Conservation (phyloP, 2,113 vertebrate species). For the Toxotes jaculatrix region DNA sequence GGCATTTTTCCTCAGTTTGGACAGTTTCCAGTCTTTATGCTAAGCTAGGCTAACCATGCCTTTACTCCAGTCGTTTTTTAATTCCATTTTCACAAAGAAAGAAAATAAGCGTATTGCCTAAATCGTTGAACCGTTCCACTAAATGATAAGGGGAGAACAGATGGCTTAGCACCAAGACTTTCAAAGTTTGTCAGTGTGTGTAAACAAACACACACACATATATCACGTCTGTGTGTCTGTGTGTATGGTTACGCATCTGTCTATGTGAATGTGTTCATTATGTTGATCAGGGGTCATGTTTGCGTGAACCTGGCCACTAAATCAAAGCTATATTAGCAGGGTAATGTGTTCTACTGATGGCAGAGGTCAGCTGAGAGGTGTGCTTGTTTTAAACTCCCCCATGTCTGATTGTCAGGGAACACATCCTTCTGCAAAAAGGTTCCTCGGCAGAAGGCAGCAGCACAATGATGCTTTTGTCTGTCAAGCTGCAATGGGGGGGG, state of each 20-base stretch:
- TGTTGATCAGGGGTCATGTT: constrained; percentile 81
- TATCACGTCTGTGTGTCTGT: constrained; percentile 18
- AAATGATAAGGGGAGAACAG: constrained; percentile 28
- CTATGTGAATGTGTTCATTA: constrained; percentile 74
- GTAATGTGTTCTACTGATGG: constrained; percentile 72
- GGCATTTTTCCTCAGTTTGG: neutral
- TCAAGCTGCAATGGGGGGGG: constrained; percentile 34
- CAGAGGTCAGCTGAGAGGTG: constrained; percentile 80
- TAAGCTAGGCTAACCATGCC: constrained; percentile 17
- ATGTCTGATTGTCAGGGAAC: constrained; percentile 69
- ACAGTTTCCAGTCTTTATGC: neutral
- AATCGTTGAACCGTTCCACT: neutral
- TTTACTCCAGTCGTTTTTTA: neutral
- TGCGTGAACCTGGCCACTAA: constrained; percentile 80
- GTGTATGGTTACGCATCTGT: constrained; percentile 41
- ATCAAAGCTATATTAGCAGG: constrained; percentile 80
- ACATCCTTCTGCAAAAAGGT: constrained; percentile 74
- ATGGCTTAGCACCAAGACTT: constrained; percentile 2
- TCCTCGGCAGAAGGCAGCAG: constrained; percentile 68
- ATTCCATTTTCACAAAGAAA: neutral
- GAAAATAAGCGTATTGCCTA: neutral
- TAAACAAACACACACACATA: constrained; percentile 43
- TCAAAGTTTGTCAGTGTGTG: constrained; percentile 34
- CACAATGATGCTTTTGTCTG: constrained; percentile 82
- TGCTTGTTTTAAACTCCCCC: constrained; percentile 70